Conservation (phyloP, 2,888 invertebrate species). For the Troides helena region DNA sequence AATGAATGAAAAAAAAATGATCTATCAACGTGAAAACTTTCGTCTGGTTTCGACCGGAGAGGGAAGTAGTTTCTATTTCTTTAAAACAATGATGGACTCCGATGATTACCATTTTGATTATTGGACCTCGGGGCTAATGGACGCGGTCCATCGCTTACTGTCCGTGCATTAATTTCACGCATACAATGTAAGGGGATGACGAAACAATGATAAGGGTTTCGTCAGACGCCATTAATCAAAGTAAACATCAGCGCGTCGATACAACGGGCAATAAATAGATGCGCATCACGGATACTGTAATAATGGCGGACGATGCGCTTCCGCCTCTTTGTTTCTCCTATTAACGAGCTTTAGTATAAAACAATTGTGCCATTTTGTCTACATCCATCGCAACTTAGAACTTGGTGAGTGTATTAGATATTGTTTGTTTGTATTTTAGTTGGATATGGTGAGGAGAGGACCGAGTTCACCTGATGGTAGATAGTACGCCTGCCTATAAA, state of each 20-base stretch:
- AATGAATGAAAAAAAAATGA: no score
- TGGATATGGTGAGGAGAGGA: no score
- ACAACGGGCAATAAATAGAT: conserved; percentile 15
- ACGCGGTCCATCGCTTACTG: conserved; percentile 3
- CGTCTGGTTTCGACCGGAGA: no score
- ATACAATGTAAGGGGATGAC: conserved; percentile 40
- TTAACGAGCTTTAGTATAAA: no score
- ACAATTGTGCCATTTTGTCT: not conserved
- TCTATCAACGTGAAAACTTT: no score
- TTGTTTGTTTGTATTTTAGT: no score
- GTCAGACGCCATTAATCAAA: conserved; percentile 39
- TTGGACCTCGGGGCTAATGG: not conserved
- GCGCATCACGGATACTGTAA: conserved; percentile 9
- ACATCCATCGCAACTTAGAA: not conserved
- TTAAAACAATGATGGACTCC: no score
- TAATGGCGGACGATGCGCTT: conserved; percentile 17
- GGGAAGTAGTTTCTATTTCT: no score
- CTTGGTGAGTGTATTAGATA: no score
- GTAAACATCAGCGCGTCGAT: conserved; percentile 30
- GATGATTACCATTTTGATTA: no score
- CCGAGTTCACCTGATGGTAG: no score
- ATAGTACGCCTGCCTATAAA: no score
- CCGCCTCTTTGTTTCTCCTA: not conserved
- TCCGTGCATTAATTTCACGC: conserved; percentile 18
- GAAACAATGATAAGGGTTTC: conserved; percentile 52